Evolutionary conservation across 2,113 vertebrate species (phyloP).

Genomic region (Nicator chloris): DNA sequence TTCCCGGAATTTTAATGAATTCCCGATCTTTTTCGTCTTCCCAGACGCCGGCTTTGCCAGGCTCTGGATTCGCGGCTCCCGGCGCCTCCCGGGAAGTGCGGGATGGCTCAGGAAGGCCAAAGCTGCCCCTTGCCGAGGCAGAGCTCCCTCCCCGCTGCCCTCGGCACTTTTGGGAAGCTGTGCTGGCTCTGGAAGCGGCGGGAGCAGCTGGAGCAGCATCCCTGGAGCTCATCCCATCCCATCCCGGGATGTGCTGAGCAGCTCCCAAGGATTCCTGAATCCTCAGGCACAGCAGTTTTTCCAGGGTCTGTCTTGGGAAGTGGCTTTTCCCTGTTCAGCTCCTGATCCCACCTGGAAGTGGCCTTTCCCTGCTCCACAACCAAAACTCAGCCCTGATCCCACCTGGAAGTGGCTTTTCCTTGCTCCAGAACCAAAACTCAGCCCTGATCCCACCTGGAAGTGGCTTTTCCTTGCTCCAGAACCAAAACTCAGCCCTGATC

Average conservation of each 20-base stretch:
- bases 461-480: not conserved
- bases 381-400: not conserved
- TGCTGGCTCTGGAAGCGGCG: rapidly evolving
- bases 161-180: not conserved
- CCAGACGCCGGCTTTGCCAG: not conserved
- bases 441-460: not conserved
- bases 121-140: not conserved
- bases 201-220: not conserved
- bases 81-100: not conserved
- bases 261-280: not conserved
- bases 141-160: rapidly evolving
- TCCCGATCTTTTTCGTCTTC: not conserved
- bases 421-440: rapidly evolving
- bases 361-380: not conserved
- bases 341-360: not conserved
- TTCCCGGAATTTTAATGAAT: conserved; percentile 15
- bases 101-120: not conserved
- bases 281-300: not conserved
- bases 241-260: not conserved
- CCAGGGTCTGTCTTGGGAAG: not conserved
- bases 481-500: rapidly evolving
- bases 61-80: not conserved
- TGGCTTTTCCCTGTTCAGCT: not conserved
- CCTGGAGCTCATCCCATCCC: not conserved
- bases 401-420: not conserved